These are phyloP conservation scores for Psephotus haematonotus DNA, from an alignment of 2,113 vertebrate species.

Conservation along the genomic window DNA sequence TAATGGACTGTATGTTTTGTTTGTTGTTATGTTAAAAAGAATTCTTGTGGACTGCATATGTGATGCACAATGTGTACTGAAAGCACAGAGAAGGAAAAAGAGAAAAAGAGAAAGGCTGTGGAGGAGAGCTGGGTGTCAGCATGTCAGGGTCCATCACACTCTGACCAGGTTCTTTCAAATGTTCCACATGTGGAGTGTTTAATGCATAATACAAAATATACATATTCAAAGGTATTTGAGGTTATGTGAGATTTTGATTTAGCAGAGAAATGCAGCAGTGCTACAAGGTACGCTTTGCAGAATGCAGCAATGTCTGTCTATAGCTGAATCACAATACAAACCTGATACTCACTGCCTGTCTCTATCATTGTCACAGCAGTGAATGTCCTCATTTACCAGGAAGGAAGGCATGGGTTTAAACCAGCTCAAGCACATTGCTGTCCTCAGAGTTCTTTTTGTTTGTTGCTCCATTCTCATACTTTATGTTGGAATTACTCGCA, in stretches of 20 bases:
- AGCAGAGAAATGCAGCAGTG: not conserved
- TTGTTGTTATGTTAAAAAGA: not conserved
- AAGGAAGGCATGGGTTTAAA: not conserved
- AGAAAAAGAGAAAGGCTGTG: not conserved
- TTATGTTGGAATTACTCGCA: not conserved
- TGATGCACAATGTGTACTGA: not conserved
- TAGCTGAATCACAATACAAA: not conserved
- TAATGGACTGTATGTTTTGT: not conserved
- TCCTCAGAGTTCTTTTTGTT: not conserved
- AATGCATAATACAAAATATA: not conserved
- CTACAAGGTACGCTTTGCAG: not conserved
- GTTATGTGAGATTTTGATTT: not conserved
- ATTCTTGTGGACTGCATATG: not conserved
- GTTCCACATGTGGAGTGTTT: not conserved
- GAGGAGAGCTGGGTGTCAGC: not conserved
- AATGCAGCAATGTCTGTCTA: not conserved
- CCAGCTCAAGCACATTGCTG: not conserved
- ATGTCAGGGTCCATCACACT: not conserved
- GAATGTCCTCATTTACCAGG: not conserved
- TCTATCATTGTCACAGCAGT: not conserved
- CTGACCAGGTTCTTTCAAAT: not conserved
- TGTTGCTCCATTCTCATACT: not conserved
- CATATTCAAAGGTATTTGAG: not conserved
- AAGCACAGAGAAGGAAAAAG: not conserved
- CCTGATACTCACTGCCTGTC: not conserved